Conservation (phyloP, 2,888 invertebrate species). For the Hedychridium roseum region DNA sequence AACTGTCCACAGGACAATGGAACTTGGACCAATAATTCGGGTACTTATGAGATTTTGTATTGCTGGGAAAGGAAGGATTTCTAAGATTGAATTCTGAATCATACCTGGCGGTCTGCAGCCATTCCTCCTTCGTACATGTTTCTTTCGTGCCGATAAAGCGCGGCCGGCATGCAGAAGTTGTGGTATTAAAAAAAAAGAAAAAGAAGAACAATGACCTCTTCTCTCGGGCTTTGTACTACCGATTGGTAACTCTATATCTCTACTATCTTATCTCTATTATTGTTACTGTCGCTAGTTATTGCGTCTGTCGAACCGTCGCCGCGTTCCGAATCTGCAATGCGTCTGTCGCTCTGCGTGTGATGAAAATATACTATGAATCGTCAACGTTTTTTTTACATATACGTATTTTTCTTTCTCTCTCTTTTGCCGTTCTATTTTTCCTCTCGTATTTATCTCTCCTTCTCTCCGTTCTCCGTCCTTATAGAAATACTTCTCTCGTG, state of each 20-base stretch:
- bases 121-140: constrained; percentile 61
- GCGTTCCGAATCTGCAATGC: neutral
- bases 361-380: constrained; percentile 55
- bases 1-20: no score
- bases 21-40: no score
- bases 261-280: constrained; percentile 21
- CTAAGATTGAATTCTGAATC: no score
- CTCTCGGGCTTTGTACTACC: constrained; percentile 2
- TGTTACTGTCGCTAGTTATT: constrained; percentile 29
- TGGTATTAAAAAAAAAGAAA: constrained; percentile 14
- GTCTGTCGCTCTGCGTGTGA: constrained; percentile 27
- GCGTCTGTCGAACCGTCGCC: constrained; percentile 19
- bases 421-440: neutral
- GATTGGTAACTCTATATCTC: constrained; percentile 16
- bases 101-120: constrained; percentile 60
- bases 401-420: constrained; percentile 13
- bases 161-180: constrained; percentile 29
- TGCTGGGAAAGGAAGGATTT: neutral
- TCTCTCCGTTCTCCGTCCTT: no score
- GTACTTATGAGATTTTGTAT: neutral
- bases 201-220: constrained; percentile 19
- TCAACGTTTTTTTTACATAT: constrained; percentile 40
- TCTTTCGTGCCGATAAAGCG: constrained; percentile 34
- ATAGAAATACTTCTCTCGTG: neutral
- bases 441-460: neutral